Evolutionary conservation across 2,113 vertebrate species (phyloP).

Genomic region (Anser cygnoides): DNA sequence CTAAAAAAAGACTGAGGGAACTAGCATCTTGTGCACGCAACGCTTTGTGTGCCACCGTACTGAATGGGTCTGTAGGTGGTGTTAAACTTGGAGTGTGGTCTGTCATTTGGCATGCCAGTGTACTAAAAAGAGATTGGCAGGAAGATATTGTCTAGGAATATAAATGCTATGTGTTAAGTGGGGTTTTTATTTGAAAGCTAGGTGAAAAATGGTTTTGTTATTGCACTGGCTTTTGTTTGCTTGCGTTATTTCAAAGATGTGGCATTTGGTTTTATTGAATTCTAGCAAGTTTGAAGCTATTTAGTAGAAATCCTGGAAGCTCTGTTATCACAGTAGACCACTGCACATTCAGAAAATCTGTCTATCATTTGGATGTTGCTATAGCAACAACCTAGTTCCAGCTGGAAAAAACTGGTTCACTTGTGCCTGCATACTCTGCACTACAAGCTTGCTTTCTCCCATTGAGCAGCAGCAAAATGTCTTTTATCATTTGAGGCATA

Average conservation of each 20-base stretch:
- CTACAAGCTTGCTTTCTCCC: constrained; percentile 51
- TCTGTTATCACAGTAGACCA: constrained; percentile 72
- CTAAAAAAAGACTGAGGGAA: constrained; percentile 2
- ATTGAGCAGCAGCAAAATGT: constrained; percentile 1
- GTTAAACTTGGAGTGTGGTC: constrained; percentile 25
- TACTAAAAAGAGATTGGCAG: constrained; percentile 35
- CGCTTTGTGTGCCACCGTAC: not conserved
- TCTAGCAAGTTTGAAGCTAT: constrained; percentile 67
- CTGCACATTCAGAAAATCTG: constrained; percentile 77
- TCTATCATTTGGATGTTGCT: constrained; percentile 80
- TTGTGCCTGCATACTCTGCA: constrained; percentile 57
- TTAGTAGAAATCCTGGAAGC: constrained; percentile 69
- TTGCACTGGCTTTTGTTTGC: constrained; percentile 1
- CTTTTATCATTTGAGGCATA: constrained; percentile 2
- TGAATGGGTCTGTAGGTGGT: constrained; percentile 23
- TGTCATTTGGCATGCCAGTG: constrained; percentile 24
- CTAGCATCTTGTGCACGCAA: not conserved
- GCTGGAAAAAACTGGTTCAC: constrained; percentile 70
- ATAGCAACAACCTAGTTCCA: constrained; percentile 82
- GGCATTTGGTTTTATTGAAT: constrained; percentile 51
- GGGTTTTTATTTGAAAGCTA: constrained; percentile 18
- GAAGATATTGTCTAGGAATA: constrained; percentile 34
- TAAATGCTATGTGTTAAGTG: constrained; percentile 38
- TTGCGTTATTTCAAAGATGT: constrained; percentile 22
- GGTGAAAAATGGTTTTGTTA: not conserved